Conservation (phyloP, 2,113 vertebrate species). For the Corydoras sp. region DNA sequence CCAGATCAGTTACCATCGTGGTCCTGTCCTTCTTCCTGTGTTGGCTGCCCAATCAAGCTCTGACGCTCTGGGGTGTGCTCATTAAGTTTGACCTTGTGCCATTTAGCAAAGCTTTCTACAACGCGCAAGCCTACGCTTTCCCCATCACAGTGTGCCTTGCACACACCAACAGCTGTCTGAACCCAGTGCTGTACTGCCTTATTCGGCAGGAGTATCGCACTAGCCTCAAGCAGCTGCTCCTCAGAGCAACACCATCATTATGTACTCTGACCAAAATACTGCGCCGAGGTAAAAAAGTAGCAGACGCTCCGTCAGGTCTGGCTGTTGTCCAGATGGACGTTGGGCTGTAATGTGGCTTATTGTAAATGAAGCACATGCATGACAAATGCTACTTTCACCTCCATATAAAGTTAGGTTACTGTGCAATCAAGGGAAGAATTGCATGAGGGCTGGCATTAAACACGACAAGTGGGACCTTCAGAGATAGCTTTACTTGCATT, state of each 20-base stretch:
- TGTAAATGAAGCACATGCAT: background rate
- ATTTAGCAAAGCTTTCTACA: constrained; percentile 73
- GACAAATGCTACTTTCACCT: too few species aligned
- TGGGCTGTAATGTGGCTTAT: constrained; percentile 41
- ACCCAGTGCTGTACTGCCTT: constrained; percentile 75
- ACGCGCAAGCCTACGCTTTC: constrained; percentile 69
- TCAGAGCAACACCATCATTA: constrained; percentile 53
- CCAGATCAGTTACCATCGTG: constrained; percentile 67
- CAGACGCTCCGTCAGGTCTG: constrained; percentile 50
- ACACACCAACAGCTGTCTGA: constrained; percentile 73
- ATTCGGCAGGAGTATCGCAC: constrained; percentile 67
- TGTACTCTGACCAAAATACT: constrained; percentile 45
- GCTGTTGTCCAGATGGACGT: constrained; percentile 54
- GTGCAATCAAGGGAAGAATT: too few species aligned
- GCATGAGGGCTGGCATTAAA: too few species aligned
- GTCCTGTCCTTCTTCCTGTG: constrained; percentile 74
- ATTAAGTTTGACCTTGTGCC: constrained; percentile 73
- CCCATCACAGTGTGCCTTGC: constrained; percentile 72
- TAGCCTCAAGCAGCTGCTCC: constrained; percentile 62
- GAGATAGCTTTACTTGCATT: too few species aligned
- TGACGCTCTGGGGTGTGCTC: constrained; percentile 71
- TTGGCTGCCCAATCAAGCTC: constrained; percentile 76
- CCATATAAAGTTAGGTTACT: too few species aligned
- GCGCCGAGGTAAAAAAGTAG: constrained; percentile 53
- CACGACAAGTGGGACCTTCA: too few species aligned